phyloP scores from a whole-genome alignment of 1,140 invertebrate species.

The Drosophila cardini region DNA sequence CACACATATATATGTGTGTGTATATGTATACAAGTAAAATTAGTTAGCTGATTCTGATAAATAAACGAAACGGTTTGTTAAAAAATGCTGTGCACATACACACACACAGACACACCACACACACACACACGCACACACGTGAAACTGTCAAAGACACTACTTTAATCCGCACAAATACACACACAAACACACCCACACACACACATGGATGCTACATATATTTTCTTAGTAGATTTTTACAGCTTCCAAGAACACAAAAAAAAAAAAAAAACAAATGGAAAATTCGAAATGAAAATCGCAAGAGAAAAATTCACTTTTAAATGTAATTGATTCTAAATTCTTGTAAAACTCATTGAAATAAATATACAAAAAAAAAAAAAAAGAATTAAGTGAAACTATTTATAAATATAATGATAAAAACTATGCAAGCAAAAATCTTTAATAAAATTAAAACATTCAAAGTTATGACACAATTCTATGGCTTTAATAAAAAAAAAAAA shows the following conservation, averaged over 20 bases:
- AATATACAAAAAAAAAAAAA: slow-evolving; percentile 16
- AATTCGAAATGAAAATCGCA: slow-evolving; percentile 22
- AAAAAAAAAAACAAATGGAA: slow-evolving; percentile 25
- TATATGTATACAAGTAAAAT: slow-evolving; percentile 10
- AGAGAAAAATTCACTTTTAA: slow-evolving; percentile 52
- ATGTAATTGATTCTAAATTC: slow-evolving; percentile 66
- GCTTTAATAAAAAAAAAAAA: background rate
- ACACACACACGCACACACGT: slow-evolving; percentile 8
- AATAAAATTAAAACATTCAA: slow-evolving; percentile 56
- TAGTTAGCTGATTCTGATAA: slow-evolving; percentile 39
- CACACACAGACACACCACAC: slow-evolving; percentile 24
- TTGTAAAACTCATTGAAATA: slow-evolving; percentile 59
- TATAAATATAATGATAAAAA: background rate
- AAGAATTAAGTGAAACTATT: background rate
- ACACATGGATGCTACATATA: slow-evolving; percentile 54
- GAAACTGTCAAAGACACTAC: slow-evolving; percentile 10
- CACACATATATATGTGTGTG: slow-evolving; percentile 20
- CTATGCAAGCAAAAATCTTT: slow-evolving; percentile 16
- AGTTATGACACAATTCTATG: slow-evolving; percentile 24
- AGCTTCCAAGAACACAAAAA: slow-evolving; percentile 56
- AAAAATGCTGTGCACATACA: slow-evolving; percentile 44
- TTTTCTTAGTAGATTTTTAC: slow-evolving; percentile 82
- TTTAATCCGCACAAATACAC: slow-evolving; percentile 8
- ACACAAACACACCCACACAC: slow-evolving; percentile 4
- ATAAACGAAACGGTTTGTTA: slow-evolving; percentile 47